Evolutionary conservation across 2,888 invertebrate species (phyloP).

Genomic region (Habroteleia sp.): DNA sequence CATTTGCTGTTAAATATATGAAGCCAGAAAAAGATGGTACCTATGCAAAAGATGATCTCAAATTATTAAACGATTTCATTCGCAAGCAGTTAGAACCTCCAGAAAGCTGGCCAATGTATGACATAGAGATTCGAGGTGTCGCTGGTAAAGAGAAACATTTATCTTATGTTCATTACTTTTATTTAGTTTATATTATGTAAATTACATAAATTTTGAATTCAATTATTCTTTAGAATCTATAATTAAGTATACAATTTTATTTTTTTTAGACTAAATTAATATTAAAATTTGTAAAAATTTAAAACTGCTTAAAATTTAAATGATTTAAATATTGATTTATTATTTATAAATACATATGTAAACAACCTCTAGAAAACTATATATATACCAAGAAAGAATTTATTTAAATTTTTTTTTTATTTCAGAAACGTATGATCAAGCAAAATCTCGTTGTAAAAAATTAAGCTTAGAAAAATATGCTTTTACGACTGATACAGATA

Average conservation of each 20-base stretch:
- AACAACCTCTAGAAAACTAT: no score
- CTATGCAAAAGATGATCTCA: slow-evolving; percentile 7
- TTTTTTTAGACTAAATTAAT: no score
- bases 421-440: background rate
- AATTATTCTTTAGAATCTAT: no score
- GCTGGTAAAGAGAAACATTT: slow-evolving; percentile 12
- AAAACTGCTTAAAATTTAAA: no score
- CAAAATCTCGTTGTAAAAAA: background rate
- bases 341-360: no score
- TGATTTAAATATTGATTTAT: no score
- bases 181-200: no score
- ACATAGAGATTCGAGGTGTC: slow-evolving; percentile 26
- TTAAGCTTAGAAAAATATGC: background rate
- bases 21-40: slow-evolving; percentile 14
- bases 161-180: no score
- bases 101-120: slow-evolving; percentile 21
- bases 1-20: slow-evolving; percentile 7
- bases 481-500: slow-evolving; percentile 1
- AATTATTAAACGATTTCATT: slow-evolving; percentile 4
- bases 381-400: background rate
- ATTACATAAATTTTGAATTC: no score
- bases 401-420: background rate
- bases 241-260: no score
- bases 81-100: slow-evolving; percentile 5
- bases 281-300: no score